A percentile compares a stretch with the other conserved stretches of the same genome.
phyloP scores from a whole-genome alignment of 1,140 invertebrate species.

The Drosophila varians region DNA sequence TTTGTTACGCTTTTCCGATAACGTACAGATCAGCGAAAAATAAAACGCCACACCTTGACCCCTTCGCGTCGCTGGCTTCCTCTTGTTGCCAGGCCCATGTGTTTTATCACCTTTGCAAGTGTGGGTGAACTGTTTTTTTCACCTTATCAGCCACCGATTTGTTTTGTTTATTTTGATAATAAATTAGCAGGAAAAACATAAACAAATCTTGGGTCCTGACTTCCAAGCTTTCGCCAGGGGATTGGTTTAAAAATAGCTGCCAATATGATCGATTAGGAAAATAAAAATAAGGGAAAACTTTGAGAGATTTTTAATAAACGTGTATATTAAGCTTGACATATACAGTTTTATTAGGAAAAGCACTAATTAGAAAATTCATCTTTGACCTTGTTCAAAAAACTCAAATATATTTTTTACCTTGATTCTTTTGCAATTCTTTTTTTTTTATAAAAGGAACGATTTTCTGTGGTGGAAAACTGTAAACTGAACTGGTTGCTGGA shows the following conservation, averaged over 20 bases:
- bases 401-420: too few relatives aligned
- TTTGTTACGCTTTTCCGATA: background rate
- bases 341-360: too few relatives aligned
- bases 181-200: constrained; percentile 51
- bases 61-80: constrained; percentile 2
- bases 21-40: background rate
- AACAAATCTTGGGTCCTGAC: constrained; percentile 41
- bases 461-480: constrained; percentile 12
- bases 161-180: constrained; percentile 51
- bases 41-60: constrained; percentile 5
- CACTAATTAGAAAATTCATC: background rate
- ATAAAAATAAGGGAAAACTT: background rate
- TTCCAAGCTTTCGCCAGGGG: constrained; percentile 2
- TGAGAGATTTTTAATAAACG: background rate
- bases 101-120: background rate
- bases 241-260: constrained; percentile 3
- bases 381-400: too few relatives aligned
- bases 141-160: constrained; percentile 28
- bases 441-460: background rate
- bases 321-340: background rate
- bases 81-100: constrained; percentile 26
- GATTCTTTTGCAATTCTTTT: constrained; percentile 2
- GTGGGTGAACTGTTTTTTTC: background rate
- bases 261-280: background rate
- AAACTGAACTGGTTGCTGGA: constrained; percentile 26